phyloP scores from a whole-genome alignment of 2,797 vertebrate genomes.

The Darevskia nairensis region DNA sequence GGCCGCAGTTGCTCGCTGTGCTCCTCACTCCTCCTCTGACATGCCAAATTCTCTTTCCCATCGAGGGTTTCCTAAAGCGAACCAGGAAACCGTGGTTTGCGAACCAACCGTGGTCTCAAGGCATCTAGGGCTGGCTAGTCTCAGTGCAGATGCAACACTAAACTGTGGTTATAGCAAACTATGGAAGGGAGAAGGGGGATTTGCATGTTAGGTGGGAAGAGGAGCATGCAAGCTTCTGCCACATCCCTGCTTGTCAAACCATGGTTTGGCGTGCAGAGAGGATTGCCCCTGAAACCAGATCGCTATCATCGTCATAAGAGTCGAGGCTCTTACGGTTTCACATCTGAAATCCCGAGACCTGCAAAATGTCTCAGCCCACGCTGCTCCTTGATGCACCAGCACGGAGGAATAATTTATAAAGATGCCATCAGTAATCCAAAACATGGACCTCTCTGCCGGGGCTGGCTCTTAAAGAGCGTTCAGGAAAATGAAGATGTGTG shows the following conservation, averaged over 20 bases:
- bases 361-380: not conserved
- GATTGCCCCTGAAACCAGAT: not conserved
- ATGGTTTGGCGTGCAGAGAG: not conserved
- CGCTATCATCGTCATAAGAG: not conserved
- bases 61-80: too few relatives aligned
- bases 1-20: too few relatives aligned
- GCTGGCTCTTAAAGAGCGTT: not conserved
- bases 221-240: not conserved
- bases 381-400: not conserved
- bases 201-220: not conserved
- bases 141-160: not conserved
- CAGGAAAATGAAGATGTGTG: conserved; percentile 2
- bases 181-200: not conserved
- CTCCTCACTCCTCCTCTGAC: too few relatives aligned
- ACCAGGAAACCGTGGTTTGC: not conserved
- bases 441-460: not conserved
- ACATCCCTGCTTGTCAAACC: not conserved
- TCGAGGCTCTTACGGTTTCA: not conserved
- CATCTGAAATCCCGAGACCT: not conserved
- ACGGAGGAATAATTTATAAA: conserved; percentile 23
- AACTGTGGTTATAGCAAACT: not conserved
- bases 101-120: not conserved
- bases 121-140: not conserved
- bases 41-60: too few relatives aligned
- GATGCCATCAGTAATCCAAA: conserved; percentile 14